These are phyloP conservation scores for Haemorhous mexicanus DNA, from an alignment of 2,113 vertebrate species.

Conservation along the genomic window DNA sequence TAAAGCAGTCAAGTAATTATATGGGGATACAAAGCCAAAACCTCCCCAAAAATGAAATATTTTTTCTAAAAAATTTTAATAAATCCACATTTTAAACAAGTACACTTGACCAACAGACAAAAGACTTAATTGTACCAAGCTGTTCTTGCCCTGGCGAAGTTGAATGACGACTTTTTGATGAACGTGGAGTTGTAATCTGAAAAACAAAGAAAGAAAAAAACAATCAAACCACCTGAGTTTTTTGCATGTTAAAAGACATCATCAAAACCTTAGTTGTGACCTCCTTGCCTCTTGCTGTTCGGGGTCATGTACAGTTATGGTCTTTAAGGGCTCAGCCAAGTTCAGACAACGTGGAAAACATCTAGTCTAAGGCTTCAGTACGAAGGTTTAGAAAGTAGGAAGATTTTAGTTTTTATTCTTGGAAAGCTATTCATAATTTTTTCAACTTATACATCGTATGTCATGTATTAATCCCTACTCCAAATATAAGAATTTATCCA, in stretches of 20 bases:
- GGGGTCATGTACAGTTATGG: background rate
- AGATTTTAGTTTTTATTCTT: background rate
- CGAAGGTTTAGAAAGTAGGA: background rate
- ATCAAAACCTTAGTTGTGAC: background rate
- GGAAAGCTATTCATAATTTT: background rate
- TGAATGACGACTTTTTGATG: too few species aligned
- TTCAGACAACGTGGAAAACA: background rate
- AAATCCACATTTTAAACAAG: background rate
- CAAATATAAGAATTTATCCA: background rate
- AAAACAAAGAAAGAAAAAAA: background rate
- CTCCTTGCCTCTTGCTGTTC: background rate
- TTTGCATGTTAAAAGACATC: background rate
- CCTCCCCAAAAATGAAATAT: background rate
- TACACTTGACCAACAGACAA: background rate
- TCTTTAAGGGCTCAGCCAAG: background rate
- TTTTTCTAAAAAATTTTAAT: background rate
- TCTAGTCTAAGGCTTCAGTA: background rate
- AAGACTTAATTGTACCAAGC: too few species aligned
- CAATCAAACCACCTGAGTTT: too few species aligned
- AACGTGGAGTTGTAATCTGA: too few species aligned
- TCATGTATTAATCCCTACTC: background rate
- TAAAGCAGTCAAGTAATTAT: too few species aligned
- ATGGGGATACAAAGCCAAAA: too few species aligned
- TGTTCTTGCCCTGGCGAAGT: too few species aligned
- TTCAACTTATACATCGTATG: background rate